Conservation (phyloP, 2,888 invertebrate species). For the Papilio protenor region DNA sequence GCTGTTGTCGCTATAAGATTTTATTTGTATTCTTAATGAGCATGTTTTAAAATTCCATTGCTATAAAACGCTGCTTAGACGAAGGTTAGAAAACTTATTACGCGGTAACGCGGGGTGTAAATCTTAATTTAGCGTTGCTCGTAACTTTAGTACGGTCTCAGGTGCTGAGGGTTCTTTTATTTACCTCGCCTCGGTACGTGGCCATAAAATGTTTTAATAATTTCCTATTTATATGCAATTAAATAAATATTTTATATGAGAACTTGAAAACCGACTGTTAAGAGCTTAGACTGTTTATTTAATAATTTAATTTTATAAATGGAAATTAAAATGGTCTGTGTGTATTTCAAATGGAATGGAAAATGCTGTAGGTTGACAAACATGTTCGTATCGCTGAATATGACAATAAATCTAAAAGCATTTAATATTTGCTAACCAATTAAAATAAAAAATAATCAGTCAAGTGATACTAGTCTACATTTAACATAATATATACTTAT, state of each 20-base stretch:
- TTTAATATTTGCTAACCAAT: not conserved
- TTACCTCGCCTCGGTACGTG: not conserved
- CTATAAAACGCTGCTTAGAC: constrained; percentile 10
- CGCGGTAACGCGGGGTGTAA: constrained; percentile 29
- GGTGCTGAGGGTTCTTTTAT: constrained; percentile 29
- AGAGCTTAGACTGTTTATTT: not conserved
- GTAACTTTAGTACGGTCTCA: constrained; percentile 29
- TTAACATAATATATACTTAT: too few species aligned
- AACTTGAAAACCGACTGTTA: not conserved
- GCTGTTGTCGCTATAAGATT: not conserved
- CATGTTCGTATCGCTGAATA: not conserved
- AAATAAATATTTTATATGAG: not conserved
- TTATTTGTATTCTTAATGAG: not conserved
- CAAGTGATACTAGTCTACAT: too few species aligned
- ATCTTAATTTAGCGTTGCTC: constrained; percentile 30
- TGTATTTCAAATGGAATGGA: not conserved
- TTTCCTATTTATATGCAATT: not conserved
- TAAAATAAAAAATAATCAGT: too few species aligned
- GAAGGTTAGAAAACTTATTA: constrained; percentile 7
- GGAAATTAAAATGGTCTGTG: not conserved
- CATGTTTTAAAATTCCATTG: constrained; percentile 6
- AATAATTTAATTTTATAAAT: not conserved
- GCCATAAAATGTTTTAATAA: not conserved
- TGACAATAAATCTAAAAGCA: not conserved
- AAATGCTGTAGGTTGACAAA: not conserved